Conservation (phyloP, 2,113 vertebrate species). For the Mormoops blainvillei region DNA sequence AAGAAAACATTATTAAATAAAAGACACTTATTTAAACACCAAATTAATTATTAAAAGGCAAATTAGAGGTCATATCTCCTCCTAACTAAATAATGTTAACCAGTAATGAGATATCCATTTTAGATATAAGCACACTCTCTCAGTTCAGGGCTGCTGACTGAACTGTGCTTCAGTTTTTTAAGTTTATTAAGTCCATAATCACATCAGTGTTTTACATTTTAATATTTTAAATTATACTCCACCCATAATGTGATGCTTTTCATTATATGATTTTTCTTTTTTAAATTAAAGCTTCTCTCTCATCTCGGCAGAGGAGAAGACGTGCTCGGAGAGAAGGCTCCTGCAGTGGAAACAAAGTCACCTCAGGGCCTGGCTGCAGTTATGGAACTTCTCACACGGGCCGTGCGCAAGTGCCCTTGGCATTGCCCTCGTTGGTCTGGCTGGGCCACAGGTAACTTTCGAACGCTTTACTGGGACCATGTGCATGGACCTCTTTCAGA, state of each 20-base stretch:
- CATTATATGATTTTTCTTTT: not conserved
- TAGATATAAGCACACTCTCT: constrained; percentile 77
- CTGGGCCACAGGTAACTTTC: constrained; percentile 61
- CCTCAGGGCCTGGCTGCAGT: constrained; percentile 54
- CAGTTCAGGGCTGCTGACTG: constrained; percentile 56
- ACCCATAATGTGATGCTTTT: constrained; percentile 62
- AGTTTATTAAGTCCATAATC: constrained; percentile 69
- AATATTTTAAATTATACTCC: constrained; percentile 68
- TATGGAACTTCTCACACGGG: constrained; percentile 65
- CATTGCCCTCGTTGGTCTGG: constrained; percentile 51
- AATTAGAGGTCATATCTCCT: constrained; percentile 88
- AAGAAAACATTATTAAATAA: constrained; percentile 90
- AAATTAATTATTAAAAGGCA: constrained; percentile 91
- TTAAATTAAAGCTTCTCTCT: constrained; percentile 70
- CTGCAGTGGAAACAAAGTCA: constrained; percentile 53
- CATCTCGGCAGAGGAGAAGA: constrained; percentile 74
- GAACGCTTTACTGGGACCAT: not conserved
- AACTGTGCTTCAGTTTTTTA: constrained; percentile 69
- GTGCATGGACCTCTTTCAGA: not conserved
- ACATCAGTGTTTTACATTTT: constrained; percentile 58
- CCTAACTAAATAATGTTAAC: constrained; percentile 84
- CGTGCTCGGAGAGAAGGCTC: constrained; percentile 59
- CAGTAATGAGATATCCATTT: constrained; percentile 85
- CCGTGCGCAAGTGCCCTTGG: constrained; percentile 43
- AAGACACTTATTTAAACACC: constrained; percentile 91